These are phyloP conservation scores for Netelia virgata DNA, from an alignment of 2,888 invertebrate species.

Conservation along the genomic window DNA sequence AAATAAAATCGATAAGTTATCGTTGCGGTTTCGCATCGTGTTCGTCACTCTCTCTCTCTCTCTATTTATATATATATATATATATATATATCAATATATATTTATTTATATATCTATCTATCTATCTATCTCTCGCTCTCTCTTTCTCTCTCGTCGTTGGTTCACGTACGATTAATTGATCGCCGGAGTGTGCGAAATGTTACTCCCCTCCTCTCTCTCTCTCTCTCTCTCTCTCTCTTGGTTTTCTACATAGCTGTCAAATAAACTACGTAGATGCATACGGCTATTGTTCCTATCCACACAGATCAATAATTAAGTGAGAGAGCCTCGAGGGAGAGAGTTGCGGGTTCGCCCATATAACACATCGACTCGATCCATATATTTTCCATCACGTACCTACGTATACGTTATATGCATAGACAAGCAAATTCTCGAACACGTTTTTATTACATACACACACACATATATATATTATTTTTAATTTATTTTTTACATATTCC, in stretches of 20 bases:
- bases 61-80: too few relatives aligned
- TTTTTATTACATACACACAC: background rate
- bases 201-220: background rate
- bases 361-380: background rate
- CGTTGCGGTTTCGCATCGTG: background rate
- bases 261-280: slow-evolving; percentile 9
- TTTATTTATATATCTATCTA: too few relatives aligned
- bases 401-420: background rate
- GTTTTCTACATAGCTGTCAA: background rate
- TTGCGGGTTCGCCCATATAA: slow-evolving; percentile 2
- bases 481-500: background rate
- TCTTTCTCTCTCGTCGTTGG: background rate
- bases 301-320: slow-evolving; percentile 59
- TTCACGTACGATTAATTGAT: slow-evolving; percentile 47
- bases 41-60: slow-evolving; percentile 4
- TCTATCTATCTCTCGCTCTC: slow-evolving; percentile 5
- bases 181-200: slow-evolving; percentile 7
- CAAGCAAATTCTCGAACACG: background rate
- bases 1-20: slow-evolving; percentile 62
- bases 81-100: too few relatives aligned
- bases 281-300: slow-evolving; percentile 43
- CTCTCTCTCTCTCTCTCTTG: background rate
- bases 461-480: too few relatives aligned
- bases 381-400: background rate
- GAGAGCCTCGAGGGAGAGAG: slow-evolving; percentile 27